These are phyloP conservation scores for Latheticus oryzae DNA, from an alignment of 2,888 invertebrate species.

Conservation along the genomic window DNA sequence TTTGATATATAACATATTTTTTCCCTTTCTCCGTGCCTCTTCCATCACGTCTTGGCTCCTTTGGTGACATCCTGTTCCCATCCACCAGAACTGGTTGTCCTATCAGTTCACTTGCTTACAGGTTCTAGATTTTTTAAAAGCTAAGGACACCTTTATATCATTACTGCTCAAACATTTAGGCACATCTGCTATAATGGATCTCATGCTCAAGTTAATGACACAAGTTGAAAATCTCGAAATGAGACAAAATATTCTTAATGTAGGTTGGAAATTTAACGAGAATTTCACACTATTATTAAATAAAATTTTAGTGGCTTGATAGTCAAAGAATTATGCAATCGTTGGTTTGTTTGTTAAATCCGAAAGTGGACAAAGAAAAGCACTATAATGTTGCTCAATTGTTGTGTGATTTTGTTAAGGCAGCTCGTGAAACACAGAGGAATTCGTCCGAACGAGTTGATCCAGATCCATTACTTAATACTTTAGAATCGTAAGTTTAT, in stretches of 20 bases:
- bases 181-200: slow-evolving; percentile 95
- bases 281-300: background rate
- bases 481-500: slow-evolving; percentile 76
- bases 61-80: slow-evolving; percentile 48
- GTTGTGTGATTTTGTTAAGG: slow-evolving; percentile 85
- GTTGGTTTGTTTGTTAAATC: slow-evolving; percentile 75
- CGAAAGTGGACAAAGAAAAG: slow-evolving; percentile 77
- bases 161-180: slow-evolving; percentile 89
- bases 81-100: slow-evolving; percentile 86
- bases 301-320: slow-evolving; percentile 83
- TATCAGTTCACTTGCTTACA: slow-evolving; percentile 92
- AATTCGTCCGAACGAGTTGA: slow-evolving; percentile 72
- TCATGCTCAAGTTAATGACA: slow-evolving; percentile 86
- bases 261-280: slow-evolving; percentile 67
- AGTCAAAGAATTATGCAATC: slow-evolving; percentile 88
- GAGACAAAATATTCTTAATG: slow-evolving; percentile 77
- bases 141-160: slow-evolving; percentile 86
- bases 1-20: slow-evolving; percentile 51
- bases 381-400: slow-evolving; percentile 90
- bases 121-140: slow-evolving; percentile 92
- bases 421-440: slow-evolving; percentile 71
- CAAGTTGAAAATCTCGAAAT: slow-evolving; percentile 82
- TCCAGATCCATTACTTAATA: slow-evolving; percentile 78
- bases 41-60: slow-evolving; percentile 44
- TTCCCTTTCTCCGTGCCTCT: slow-evolving; percentile 48